Evolutionary conservation across 2,113 vertebrate genomes (phyloP).

Genomic region (Rhinoptilus africanus): DNA sequence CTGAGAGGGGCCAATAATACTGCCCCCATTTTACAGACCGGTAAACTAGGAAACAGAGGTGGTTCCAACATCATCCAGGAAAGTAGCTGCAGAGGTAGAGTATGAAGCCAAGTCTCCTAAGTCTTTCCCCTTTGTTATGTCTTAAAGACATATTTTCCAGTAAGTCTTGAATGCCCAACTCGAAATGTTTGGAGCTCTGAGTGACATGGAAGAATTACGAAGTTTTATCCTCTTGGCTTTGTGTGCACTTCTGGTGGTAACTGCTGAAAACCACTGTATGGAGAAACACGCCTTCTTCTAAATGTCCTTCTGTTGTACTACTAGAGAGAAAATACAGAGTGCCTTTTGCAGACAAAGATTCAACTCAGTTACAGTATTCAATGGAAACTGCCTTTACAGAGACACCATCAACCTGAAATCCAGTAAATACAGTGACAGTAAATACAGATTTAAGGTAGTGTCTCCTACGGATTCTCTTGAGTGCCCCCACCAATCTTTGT

Average conservation of each 20-base stretch:
- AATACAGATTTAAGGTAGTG: background rate
- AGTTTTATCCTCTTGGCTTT: background rate
- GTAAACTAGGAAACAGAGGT: background rate
- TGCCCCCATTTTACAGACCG: background rate
- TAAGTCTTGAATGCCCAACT: background rate
- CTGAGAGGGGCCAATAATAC: background rate
- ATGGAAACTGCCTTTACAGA: background rate
- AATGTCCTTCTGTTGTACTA: background rate
- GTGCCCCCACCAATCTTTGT: background rate
- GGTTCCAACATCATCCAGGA: background rate
- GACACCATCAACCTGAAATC: background rate
- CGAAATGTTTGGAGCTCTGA: background rate
- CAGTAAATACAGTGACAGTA: background rate
- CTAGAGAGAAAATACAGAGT: background rate
- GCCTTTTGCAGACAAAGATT: background rate
- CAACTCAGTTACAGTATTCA: background rate
- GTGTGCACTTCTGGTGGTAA: fast-evolving
- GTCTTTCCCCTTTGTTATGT: background rate
- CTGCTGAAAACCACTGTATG: background rate
- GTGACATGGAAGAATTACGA: background rate
- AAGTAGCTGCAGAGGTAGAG: background rate
- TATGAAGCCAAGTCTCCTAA: background rate
- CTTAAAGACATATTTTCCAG: background rate
- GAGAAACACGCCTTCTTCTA: background rate
- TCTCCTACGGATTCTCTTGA: background rate